Evolutionary conservation across 2,888 invertebrate species (phyloP).

Genomic region (Antheraea assamensis): DNA sequence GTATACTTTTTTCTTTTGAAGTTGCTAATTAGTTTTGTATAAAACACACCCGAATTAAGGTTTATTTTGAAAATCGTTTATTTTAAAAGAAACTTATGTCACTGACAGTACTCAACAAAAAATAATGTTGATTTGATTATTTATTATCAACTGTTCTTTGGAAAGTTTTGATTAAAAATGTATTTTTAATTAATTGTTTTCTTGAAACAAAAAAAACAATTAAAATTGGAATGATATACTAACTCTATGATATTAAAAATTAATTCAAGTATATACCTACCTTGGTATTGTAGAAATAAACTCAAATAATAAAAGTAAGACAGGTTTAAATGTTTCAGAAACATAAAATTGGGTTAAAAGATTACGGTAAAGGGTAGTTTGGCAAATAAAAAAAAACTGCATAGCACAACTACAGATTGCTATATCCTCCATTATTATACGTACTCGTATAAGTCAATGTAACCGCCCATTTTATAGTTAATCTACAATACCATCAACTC

Average conservation of each 20-base stretch:
- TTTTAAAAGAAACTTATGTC: neutral
- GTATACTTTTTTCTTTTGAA: neutral
- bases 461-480: neutral
- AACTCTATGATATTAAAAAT: neutral
- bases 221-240: neutral
- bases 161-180: neutral
- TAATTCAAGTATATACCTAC: neutral
- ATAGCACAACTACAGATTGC: neutral
- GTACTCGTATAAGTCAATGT: neutral
- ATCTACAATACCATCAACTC: neutral
- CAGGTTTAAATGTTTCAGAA: neutral
- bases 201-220: neutral
- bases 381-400: too few relatives aligned
- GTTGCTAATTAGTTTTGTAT: neutral
- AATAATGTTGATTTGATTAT: neutral
- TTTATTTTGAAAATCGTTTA: neutral
- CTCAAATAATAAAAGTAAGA: neutral
- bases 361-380: too few relatives aligned
- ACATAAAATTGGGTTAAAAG: too few relatives aligned
- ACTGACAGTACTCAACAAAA: neutral
- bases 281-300: neutral
- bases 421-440: neutral
- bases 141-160: neutral
- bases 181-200: neutral
- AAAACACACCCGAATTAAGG: neutral